Conservation (phyloP, 2,888 invertebrate genomes). For the Agriopis leucophaearia region DNA sequence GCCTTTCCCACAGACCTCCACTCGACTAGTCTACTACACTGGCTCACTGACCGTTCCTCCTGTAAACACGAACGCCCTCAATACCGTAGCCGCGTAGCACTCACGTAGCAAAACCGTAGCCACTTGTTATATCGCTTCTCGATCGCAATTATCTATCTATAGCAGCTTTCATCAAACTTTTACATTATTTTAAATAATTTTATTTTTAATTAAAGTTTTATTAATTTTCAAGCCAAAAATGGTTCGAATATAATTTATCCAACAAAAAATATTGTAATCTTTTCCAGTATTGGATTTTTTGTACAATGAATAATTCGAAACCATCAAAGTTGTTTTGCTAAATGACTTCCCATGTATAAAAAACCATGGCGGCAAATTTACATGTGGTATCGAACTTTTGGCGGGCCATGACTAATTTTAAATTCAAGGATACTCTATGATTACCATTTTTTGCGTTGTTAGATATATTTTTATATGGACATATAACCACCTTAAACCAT, state of each 20-base stretch:
- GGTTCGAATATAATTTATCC: conserved; percentile 3
- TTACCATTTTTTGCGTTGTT: conserved; percentile 56
- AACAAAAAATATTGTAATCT: conserved; percentile 27
- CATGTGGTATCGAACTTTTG: conserved; percentile 70
- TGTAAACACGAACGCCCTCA: conserved; percentile 43
- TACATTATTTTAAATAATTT: not conserved
- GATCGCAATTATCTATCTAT: not conserved
- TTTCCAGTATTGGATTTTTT: conserved; percentile 23
- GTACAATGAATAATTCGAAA: conserved; percentile 35
- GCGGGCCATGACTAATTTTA: conserved; percentile 56
- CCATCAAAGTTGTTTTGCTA: conserved; percentile 46
- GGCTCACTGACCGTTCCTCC: conserved; percentile 63
- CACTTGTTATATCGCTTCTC: conserved; percentile 1
- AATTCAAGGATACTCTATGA: conserved; percentile 66
- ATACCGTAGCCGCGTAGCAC: conserved; percentile 51
- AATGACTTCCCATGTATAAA: conserved; percentile 50
- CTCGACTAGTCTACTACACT: conserved; percentile 61
- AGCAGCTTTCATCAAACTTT: not conserved
- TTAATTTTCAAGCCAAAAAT: conserved; percentile 3
- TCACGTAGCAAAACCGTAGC: conserved; percentile 48
- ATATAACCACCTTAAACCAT: not conserved
- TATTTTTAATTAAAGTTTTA: conserved; percentile 2
- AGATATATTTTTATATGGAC: conserved; percentile 22
- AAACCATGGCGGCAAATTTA: conserved; percentile 56
- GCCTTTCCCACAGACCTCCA: conserved; percentile 71